phyloP scores from a whole-genome alignment of 23 tunicate genomes.

The Trididemnum nubilum region DNA sequence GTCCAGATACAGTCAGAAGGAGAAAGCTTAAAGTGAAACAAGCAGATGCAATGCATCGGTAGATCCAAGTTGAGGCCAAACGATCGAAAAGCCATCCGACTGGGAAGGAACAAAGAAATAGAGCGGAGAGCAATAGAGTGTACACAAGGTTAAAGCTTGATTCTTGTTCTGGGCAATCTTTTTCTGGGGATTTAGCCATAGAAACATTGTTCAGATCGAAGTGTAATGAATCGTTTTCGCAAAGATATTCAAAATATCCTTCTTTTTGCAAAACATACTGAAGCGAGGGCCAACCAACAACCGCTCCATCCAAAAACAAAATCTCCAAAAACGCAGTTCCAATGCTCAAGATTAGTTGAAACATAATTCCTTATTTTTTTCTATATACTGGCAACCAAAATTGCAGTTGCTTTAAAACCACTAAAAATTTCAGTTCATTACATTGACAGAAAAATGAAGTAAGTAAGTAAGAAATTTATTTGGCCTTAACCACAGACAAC shows the following conservation, averaged over 20 bases:
- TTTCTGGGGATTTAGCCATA: not conserved
- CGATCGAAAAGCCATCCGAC: conserved; percentile 50
- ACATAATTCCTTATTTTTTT: too few species aligned
- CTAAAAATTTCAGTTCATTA: too few species aligned
- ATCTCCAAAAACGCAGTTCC: conserved; percentile 48
- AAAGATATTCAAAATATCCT: conserved; percentile 43
- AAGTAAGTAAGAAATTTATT: too few species aligned
- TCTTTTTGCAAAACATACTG: conserved; percentile 52
- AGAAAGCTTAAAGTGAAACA: conserved; percentile 33
- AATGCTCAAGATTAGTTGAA: conserved; percentile 7
- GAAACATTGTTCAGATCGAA: not conserved
- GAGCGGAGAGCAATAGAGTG: not conserved
- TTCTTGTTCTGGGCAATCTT: not conserved
- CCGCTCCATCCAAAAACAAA: conserved; percentile 38
- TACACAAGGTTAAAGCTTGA: conserved; percentile 28
- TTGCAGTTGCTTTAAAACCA: too few species aligned
- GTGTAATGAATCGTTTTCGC: not conserved
- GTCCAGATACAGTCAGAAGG: conserved; percentile 33
- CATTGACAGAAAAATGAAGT: too few species aligned
- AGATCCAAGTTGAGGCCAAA: conserved; percentile 56
- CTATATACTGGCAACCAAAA: too few species aligned
- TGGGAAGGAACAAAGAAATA: conserved; percentile 16
- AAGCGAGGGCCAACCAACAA: conserved; percentile 69
- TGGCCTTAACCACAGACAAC: too few species aligned
- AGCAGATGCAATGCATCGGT: conserved; percentile 8